These are phyloP conservation scores for Delphinapterus leucas DNA, from an alignment of 2,113 vertebrate species.

Conservation along the genomic window DNA sequence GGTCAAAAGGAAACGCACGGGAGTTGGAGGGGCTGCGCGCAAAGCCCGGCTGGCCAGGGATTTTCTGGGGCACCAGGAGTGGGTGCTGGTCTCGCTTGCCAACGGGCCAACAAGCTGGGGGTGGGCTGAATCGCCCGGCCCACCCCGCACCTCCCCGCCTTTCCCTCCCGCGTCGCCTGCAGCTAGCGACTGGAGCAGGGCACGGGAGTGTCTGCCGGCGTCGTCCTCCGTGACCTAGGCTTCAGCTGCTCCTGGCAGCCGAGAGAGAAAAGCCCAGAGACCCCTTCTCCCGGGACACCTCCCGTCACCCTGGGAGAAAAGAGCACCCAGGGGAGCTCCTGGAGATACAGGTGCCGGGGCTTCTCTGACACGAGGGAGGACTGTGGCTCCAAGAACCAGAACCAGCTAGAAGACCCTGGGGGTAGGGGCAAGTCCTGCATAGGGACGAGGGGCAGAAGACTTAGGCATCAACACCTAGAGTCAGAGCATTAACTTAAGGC, in stretches of 20 bases:
- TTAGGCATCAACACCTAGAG: neutral
- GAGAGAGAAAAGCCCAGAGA: neutral
- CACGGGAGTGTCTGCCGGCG: neutral
- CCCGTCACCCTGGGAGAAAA: neutral
- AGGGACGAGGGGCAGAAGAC: neutral
- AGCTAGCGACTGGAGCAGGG: neutral
- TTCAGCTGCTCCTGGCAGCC: neutral
- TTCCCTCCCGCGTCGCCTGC: neutral
- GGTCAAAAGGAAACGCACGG: neutral
- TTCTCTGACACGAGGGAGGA: neutral
- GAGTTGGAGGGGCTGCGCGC: neutral
- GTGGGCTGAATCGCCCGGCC: neutral
- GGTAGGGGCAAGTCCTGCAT: rapidly evolving
- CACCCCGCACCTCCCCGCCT: neutral
- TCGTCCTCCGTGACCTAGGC: neutral
- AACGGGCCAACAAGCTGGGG: rapidly evolving
- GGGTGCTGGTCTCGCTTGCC: neutral
- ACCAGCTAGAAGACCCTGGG: neutral
- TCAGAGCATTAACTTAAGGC: neutral
- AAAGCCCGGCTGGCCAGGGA: neutral
- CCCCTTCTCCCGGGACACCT: neutral
- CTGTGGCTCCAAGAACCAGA: neutral
- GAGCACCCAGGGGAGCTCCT: neutral
- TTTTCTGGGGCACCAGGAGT: neutral
- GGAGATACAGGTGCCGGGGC: neutral